Evolutionary conservation across 2,113 vertebrate genomes (phyloP), one percentile per base, ranked within the genome.

Genomic region (Corapipo altera): DNA sequence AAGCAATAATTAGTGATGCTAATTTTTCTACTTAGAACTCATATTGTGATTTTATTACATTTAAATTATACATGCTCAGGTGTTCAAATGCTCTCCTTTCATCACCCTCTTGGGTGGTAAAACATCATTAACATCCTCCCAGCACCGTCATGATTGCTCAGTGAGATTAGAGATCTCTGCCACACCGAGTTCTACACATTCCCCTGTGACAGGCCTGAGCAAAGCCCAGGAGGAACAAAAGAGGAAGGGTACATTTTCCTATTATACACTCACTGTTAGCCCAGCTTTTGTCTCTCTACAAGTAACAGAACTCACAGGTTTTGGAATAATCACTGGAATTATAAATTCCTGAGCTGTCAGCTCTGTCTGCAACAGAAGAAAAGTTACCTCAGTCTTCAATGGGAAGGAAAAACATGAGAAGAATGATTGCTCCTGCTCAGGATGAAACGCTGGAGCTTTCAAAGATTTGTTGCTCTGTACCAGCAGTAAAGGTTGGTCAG

Each of bases 21-120:
- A 95, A 96, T 97, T 97, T 96, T 94, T 85, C 92, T 79, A 96
- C 94, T 95, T 91, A 94, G 92, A 89, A 85, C 70, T 96, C 89
- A 91, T 94, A 92, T 96, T 95, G 91, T 93, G 84, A 94, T 94
- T 95, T 94, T 97, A 96, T 96, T 96, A 93, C 84, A 69, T 94
- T 96, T 93, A 96, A 94, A 97, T 96, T 94, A 95, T 87, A 95
- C 84, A 88, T 77, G 95, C 89, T 92, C 86, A 94, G 86, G 95
- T 96, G 92, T 97, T 94, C 84, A 76, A 69, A 92, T 35, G 55
- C 92, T 96, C 93, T 91, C 77, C 73, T 96, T 95, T 96, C 92
- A 93, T 93, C 92, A 88, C 80, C 58, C 55, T 97, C 89, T 85
- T 67, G 92, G 91, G 86, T 77, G 90, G 71, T 71, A 93, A 91